These are phyloP conservation scores for Hirtodrosophila histrioides DNA, from an alignment of 2,888 invertebrate species.

Conservation along the genomic window DNA sequence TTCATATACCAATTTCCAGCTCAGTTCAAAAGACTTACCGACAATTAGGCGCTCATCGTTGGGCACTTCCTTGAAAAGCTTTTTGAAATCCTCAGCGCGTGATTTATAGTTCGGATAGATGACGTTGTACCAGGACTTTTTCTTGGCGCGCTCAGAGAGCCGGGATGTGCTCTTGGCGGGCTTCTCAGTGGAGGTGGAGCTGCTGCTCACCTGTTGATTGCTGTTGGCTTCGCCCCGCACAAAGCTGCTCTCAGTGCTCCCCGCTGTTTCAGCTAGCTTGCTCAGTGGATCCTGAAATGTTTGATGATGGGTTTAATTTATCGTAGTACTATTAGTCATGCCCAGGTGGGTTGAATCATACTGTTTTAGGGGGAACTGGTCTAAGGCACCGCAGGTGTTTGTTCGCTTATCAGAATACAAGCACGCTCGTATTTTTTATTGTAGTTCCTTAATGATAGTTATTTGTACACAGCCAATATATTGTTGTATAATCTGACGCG, in stretches of 20 bases:
- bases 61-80: slow-evolving; percentile 95
- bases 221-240: slow-evolving; percentile 53
- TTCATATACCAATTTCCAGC: slow-evolving; percentile 27
- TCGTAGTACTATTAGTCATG: slow-evolving; percentile 14
- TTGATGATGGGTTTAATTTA: not conserved
- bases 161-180: slow-evolving; percentile 75
- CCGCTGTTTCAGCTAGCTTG: slow-evolving; percentile 59
- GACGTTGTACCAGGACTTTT: slow-evolving; percentile 93
- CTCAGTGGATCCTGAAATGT: slow-evolving; percentile 56
- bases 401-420: slow-evolving; percentile 28
- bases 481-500: slow-evolving; percentile 51
- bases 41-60: slow-evolving; percentile 96
- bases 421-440: slow-evolving; percentile 4
- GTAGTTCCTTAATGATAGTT: slow-evolving; percentile 2
- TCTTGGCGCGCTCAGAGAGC: slow-evolving; percentile 88
- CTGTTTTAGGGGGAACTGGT: slow-evolving; percentile 12
- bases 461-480: not conserved
- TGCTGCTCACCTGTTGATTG: slow-evolving; percentile 57
- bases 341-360: slow-evolving; percentile 34
- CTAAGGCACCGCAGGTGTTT: slow-evolving; percentile 25
- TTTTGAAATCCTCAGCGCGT: slow-evolving; percentile 95
- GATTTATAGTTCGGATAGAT: slow-evolving; percentile 97
- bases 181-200: slow-evolving; percentile 71
- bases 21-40: slow-evolving; percentile 86
- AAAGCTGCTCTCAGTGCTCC: slow-evolving; percentile 46